A percentile compares a stretch with the other conserved stretches of the same genome.
Conservation (phyloP, 2,113 vertebrate species). For the Hirundichthys speculiger region DNA sequence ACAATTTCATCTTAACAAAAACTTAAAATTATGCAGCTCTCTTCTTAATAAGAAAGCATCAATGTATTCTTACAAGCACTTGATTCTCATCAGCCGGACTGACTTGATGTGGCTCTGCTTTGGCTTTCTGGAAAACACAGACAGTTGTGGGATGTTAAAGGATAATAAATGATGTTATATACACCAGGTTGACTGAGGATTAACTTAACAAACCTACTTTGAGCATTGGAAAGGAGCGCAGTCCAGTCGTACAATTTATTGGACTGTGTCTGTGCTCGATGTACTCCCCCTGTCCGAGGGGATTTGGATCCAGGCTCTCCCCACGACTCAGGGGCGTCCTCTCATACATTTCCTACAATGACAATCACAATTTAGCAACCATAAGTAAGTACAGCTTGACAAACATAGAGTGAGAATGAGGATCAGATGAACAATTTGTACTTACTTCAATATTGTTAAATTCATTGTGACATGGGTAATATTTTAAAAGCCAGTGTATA, state of each 20-base stretch:
- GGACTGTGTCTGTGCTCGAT: constrained; percentile 77
- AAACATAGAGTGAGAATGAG: background rate
- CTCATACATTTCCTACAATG: constrained; percentile 80
- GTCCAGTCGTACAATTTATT: constrained; percentile 70
- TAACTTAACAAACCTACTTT: constrained; percentile 70
- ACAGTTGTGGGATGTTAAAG: background rate
- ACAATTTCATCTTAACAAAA: background rate
- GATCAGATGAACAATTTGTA: constrained; percentile 4
- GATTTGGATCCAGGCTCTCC: constrained; percentile 75
- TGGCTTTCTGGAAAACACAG: constrained; percentile 76
- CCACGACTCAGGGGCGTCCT: constrained; percentile 56
- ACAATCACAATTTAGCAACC: constrained; percentile 14
- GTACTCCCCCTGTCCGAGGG: constrained; percentile 75
- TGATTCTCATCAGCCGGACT: background rate
- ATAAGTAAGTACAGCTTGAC: background rate
- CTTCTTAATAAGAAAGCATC: background rate
- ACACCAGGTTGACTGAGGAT: background rate
- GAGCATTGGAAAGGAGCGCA: constrained; percentile 76
- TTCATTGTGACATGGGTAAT: constrained; percentile 86
- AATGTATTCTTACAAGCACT: constrained; percentile 52
- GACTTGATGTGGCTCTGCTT: constrained; percentile 60
- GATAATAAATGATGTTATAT: background rate
- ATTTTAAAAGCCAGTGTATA: constrained; percentile 85
- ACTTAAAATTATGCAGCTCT: background rate
- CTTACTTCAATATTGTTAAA: constrained; percentile 86